phyloP scores from a whole-genome alignment of 2,888 invertebrate species.

The Leucania comma region DNA sequence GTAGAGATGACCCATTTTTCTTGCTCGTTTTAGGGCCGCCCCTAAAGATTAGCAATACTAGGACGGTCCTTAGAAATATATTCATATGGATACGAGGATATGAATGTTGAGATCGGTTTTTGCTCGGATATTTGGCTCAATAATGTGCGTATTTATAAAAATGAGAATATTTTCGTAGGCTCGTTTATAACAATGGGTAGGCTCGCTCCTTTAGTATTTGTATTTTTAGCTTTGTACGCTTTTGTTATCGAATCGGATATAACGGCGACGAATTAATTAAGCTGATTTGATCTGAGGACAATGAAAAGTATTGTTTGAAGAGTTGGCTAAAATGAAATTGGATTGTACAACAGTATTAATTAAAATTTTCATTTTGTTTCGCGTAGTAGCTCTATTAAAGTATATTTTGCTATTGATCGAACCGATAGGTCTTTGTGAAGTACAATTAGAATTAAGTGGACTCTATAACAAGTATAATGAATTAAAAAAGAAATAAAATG shows the following conservation, averaged over 20 bases:
- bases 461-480: too few relatives aligned
- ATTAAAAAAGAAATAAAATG: too few relatives aligned
- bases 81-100: slow-evolving; percentile 74
- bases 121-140: slow-evolving; percentile 71
- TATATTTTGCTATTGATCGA: not conserved
- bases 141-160: slow-evolving; percentile 64
- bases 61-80: slow-evolving; percentile 76
- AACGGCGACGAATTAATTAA: slow-evolving; percentile 46
- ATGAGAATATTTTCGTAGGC: slow-evolving; percentile 61
- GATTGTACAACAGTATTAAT: slow-evolving; percentile 14
- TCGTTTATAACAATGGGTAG: slow-evolving; percentile 56
- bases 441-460: too few relatives aligned
- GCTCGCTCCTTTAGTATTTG: slow-evolving; percentile 27
- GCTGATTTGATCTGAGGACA: slow-evolving; percentile 40
- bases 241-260: slow-evolving; percentile 36
- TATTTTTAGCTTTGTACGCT: slow-evolving; percentile 42
- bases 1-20: slow-evolving; percentile 83
- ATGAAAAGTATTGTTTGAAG: slow-evolving; percentile 34
- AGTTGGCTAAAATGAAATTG: slow-evolving; percentile 23
- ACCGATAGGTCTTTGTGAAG: too few relatives aligned
- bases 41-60: slow-evolving; percentile 80
- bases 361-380: slow-evolving; percentile 12
- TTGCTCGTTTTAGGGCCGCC: slow-evolving; percentile 77
- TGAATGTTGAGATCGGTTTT: slow-evolving; percentile 77
- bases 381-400: not conserved